A percentile compares a stretch with the other conserved stretches of the same genome.
Evolutionary conservation across 2,113 vertebrate genomes (phyloP).

Genomic region (Chloebia gouldiae): DNA sequence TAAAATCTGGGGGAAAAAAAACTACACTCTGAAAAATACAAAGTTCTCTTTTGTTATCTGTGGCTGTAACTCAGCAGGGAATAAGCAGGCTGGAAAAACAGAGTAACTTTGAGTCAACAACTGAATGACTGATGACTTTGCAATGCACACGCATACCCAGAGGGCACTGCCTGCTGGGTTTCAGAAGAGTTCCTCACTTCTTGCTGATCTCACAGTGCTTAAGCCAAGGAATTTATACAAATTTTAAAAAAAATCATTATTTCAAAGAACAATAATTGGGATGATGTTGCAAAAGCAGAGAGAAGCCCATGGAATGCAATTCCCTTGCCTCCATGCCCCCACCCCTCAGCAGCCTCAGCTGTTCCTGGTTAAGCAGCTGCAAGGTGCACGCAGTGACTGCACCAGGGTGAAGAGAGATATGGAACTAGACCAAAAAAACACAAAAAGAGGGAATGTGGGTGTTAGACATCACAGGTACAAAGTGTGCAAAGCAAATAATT

Average conservation of each 20-base stretch:
- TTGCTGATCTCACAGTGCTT: neutral
- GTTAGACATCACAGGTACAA: neutral
- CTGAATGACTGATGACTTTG: neutral
- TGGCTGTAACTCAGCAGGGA: neutral
- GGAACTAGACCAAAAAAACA: neutral
- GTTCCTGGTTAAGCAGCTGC: neutral
- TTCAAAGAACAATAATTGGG: neutral
- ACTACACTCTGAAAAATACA: neutral
- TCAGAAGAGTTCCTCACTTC: neutral
- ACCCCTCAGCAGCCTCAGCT: neutral
- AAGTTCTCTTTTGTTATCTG: conserved; percentile 19
- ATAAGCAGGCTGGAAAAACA: neutral
- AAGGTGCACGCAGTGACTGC: neutral
- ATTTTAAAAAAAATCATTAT: neutral
- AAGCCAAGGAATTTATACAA: neutral
- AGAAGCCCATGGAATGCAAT: neutral
- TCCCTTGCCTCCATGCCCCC: neutral
- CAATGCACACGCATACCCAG: neutral
- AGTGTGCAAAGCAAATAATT: neutral
- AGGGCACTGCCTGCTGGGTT: neutral
- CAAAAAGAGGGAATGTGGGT: neutral
- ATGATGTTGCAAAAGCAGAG: neutral
- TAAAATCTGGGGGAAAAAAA: neutral
- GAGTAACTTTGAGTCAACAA: conserved; percentile 7
- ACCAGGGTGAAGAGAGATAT: neutral